Conservation (phyloP, 2,888 invertebrate species). For the Zonitis immaculata region DNA sequence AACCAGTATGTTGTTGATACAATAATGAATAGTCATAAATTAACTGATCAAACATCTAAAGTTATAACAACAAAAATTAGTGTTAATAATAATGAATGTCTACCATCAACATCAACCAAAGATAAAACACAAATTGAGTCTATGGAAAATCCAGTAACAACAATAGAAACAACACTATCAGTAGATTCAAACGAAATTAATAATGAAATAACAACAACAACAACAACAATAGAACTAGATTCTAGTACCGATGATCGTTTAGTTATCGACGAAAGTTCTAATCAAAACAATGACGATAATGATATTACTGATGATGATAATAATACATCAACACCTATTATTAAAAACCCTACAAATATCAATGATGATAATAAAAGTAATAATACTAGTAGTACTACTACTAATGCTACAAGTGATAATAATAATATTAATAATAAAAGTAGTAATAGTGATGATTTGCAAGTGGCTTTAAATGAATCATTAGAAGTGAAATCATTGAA, state of each 20-base stretch:
- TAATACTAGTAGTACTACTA: neutral
- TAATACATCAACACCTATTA: neutral
- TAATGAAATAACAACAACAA: neutral
- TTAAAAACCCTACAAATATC: too few relatives aligned
- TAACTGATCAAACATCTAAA: neutral
- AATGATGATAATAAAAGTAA: too few relatives aligned
- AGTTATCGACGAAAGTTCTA: neutral
- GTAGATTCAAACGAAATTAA: neutral
- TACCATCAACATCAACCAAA: neutral
- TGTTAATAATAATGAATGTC: too few relatives aligned
- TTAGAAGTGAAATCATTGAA: neutral
- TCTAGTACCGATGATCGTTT: neutral
- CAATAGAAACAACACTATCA: neutral
- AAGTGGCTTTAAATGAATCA: neutral
- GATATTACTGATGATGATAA: neutral
- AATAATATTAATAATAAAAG: neutral
- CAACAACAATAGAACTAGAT: neutral
- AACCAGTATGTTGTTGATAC: too few relatives aligned
- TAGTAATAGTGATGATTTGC: neutral
- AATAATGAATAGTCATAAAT: neutral
- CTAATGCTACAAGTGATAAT: neutral
- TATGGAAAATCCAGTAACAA: neutral
- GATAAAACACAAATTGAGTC: too few relatives aligned
- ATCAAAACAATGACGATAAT: too few relatives aligned
- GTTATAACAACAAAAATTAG: too few relatives aligned